These are phyloP conservation scores for Spinus olivaceus DNA, from an alignment of 2,797 vertebrate species.

Conservation along the genomic window DNA sequence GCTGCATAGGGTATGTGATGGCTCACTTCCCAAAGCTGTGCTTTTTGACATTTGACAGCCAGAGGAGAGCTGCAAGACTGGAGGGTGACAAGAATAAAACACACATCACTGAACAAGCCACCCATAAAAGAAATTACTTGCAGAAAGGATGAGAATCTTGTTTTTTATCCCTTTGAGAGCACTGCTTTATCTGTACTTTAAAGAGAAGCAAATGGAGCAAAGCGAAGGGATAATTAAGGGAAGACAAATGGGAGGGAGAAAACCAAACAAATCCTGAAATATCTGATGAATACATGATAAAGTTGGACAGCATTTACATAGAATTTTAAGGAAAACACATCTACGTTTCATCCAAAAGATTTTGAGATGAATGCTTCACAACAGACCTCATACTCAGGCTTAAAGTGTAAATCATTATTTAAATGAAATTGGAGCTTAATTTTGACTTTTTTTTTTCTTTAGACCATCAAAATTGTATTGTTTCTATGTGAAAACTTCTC, in stretches of 20 bases:
- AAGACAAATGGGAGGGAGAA: background rate
- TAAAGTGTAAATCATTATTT: background rate
- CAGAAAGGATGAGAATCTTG: background rate
- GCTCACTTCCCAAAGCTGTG: background rate
- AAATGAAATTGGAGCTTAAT: background rate
- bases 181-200: background rate
- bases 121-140: background rate
- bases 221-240: background rate
- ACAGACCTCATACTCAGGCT: background rate
- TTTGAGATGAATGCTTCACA: background rate
- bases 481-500: background rate
- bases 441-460: background rate
- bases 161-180: background rate
- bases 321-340: background rate
- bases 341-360: background rate
- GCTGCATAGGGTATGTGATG: background rate
- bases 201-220: background rate
- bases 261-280: background rate
- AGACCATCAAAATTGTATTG: rapidly evolving
- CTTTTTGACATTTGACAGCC: background rate
- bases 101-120: background rate
- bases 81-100: background rate
- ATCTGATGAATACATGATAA: background rate
- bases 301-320: background rate
- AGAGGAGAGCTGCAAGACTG: background rate